Percentiles rank a stretch among this genome's conserved stretches.
Evolutionary conservation across 1,140 invertebrate species (phyloP).

Genomic region (Meteorus sp.): DNA sequence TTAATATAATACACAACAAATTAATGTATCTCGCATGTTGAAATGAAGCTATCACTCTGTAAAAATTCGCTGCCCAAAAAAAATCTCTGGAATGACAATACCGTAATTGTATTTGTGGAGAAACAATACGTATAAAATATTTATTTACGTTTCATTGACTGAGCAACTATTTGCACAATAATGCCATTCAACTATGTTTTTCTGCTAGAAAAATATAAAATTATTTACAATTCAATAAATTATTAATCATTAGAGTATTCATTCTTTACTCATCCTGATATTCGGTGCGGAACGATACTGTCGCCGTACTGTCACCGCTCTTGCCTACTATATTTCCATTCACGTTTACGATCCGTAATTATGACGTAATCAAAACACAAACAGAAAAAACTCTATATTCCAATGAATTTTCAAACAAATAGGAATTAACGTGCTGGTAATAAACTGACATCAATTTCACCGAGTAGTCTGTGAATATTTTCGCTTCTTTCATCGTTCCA

Average conservation of each 20-base stretch:
- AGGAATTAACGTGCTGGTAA: too few relatives aligned
- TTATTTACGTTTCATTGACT: constrained; percentile 47
- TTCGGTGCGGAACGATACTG: constrained; percentile 31
- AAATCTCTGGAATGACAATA: constrained; percentile 47
- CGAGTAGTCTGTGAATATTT: constrained; percentile 3
- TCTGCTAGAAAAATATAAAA: constrained; percentile 52
- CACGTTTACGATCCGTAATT: too few relatives aligned
- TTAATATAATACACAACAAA: too few relatives aligned
- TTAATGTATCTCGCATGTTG: too few relatives aligned
- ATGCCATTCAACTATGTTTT: constrained; percentile 25
- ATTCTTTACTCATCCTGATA: background rate
- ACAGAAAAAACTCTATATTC: background rate
- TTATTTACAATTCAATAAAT: constrained; percentile 58
- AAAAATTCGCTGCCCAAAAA: too few relatives aligned
- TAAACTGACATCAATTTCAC: too few relatives aligned
- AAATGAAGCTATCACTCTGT: too few relatives aligned
- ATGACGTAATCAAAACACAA: too few relatives aligned
- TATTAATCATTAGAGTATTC: constrained; percentile 37
- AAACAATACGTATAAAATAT: constrained; percentile 57
- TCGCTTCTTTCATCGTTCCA: background rate
- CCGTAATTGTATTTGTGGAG: constrained; percentile 45
- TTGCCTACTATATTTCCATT: background rate
- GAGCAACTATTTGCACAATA: constrained; percentile 41
- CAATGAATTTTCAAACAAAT: background rate
- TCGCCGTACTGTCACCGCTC: constrained; percentile 35